Percentiles rank a stretch among this genome's conserved stretches.
phyloP scores from a whole-genome alignment of 2,888 invertebrate genomes.

The Maniola hyperantus region DNA sequence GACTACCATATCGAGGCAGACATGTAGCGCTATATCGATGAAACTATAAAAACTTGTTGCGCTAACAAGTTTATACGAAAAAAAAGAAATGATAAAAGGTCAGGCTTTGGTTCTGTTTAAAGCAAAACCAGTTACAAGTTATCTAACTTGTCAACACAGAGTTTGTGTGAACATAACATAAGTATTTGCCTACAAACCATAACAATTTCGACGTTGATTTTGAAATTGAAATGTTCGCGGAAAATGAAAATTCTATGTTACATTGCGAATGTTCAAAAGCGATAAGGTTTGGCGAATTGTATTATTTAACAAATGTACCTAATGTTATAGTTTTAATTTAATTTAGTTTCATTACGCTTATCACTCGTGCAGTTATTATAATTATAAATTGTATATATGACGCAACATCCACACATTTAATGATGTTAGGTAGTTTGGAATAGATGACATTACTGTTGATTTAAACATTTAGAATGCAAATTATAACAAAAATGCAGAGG shows the following conservation, averaged over 20 bases:
- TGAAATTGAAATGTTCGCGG: constrained; percentile 3
- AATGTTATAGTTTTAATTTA: constrained; percentile 1
- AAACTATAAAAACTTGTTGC: too few species aligned
- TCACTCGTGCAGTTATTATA: constrained; percentile 1
- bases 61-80: too few species aligned
- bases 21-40: too few species aligned
- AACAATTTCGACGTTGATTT: background rate
- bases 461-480: too few species aligned
- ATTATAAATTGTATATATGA: background rate
- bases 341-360: constrained; percentile 8
- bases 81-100: too few species aligned
- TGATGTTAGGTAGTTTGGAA: background rate
- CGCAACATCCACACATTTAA: background rate
- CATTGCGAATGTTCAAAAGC: background rate
- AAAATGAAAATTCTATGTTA: background rate
- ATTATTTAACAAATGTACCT: background rate
- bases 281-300: background rate
- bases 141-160: too few species aligned
- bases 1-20: too few species aligned
- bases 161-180: too few species aligned
- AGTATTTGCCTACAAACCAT: background rate
- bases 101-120: too few species aligned
- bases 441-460: background rate
- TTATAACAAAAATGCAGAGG: too few species aligned
- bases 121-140: too few species aligned